These are phyloP conservation scores for Portunus trituberculatus DNA, from an alignment of 1,140 invertebrate genomes.

Conservation along the genomic window DNA sequence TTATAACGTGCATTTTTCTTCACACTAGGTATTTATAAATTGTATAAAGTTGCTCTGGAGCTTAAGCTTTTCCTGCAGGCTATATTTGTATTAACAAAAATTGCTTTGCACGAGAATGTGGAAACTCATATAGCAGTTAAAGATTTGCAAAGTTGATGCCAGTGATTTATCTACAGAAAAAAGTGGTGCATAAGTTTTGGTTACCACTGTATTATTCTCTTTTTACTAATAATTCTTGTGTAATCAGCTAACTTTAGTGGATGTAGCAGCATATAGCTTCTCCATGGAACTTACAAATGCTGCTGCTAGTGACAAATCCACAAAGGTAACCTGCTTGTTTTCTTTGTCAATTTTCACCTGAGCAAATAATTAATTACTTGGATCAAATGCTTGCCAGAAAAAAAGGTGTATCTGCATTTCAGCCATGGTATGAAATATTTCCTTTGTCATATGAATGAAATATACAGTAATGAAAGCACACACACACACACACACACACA, in stretches of 20 bases:
- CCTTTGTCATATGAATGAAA: not conserved
- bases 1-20: too few relatives aligned
- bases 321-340: not conserved
- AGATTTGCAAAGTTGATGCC: too few relatives aligned
- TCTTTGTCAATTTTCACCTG: not conserved
- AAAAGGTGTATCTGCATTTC: not conserved
- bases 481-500: too few relatives aligned
- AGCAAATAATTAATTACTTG: not conserved
- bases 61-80: too few relatives aligned
- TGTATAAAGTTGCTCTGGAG: too few relatives aligned
- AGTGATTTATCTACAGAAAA: too few relatives aligned
- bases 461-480: too few relatives aligned
- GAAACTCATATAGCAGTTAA: too few relatives aligned
- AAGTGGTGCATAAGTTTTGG: not conserved
- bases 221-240: not conserved
- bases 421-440: not conserved
- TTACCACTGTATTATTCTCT: not conserved
- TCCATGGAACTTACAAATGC: not conserved
- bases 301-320: not conserved
- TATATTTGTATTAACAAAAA: too few relatives aligned
- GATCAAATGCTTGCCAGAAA: not conserved
- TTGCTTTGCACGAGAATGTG: too few relatives aligned
- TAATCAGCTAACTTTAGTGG: slow-evolving; percentile 5
- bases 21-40: too few relatives aligned
- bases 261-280: not conserved